phyloP scores from a whole-genome alignment of 2,113 vertebrate species.

The Burhinus oedicnemus region DNA sequence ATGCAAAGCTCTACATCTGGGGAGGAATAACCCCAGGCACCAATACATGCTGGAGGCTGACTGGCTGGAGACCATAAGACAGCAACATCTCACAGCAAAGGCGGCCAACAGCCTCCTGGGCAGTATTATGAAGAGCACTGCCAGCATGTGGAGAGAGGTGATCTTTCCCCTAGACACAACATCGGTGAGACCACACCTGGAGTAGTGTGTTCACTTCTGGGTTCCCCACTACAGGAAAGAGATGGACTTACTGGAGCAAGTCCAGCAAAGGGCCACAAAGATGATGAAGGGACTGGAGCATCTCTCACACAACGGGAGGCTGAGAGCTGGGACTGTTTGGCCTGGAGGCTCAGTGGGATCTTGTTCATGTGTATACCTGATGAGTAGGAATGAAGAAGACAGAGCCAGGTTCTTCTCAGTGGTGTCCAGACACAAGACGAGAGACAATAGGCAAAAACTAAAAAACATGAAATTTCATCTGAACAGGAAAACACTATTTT shows the following conservation, averaged over 20 bases:
- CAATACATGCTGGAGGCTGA: too few species aligned
- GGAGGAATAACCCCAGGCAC: too few species aligned
- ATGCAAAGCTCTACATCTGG: too few species aligned
- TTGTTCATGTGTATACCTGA: not conserved
- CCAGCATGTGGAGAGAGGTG: not conserved
- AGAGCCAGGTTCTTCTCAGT: not conserved
- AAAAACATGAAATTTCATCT: not conserved
- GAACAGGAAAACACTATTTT: not conserved
- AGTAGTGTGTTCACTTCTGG: not conserved
- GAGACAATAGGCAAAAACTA: not conserved
- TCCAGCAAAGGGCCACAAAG: not conserved
- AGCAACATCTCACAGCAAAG: too few species aligned
- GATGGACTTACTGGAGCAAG: not conserved
- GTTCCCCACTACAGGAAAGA: not conserved
- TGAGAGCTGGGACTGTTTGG: not conserved
- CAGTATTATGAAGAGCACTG: not conserved
- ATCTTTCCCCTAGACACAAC: not conserved
- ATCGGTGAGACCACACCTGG: not conserved
- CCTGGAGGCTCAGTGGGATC: not conserved
- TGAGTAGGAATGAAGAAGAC: not conserved
- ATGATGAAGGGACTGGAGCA: not conserved
- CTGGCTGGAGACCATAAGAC: too few species aligned
- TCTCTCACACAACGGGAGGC: not conserved
- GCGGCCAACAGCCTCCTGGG: too few species aligned
- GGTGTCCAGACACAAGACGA: not conserved